Evolutionary conservation across 2,888 invertebrate genomes (phyloP).

Genomic region (Hirtodrosophila cameraria): DNA sequence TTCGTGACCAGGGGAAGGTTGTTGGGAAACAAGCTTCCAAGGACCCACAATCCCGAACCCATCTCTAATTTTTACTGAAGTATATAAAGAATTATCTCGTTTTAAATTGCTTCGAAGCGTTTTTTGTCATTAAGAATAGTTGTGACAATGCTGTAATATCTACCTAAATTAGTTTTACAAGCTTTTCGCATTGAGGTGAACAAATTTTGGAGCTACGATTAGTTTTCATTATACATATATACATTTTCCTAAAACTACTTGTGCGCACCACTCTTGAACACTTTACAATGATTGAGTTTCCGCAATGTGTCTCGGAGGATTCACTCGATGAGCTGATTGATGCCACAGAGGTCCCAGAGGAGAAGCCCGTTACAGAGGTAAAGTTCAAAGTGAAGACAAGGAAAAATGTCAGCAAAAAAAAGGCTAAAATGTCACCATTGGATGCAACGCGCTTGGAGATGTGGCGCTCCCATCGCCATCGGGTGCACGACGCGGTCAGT

Average conservation of each 20-base stretch:
- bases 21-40: too few relatives aligned
- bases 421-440: background rate
- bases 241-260: too few relatives aligned
- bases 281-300: slow-evolving; percentile 22
- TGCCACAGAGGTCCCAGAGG: too few relatives aligned
- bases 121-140: background rate
- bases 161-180: background rate
- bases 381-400: background rate
- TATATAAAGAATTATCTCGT: too few relatives aligned
- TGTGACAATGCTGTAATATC: background rate
- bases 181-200: too few relatives aligned
- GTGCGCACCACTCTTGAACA: background rate
- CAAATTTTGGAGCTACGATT: too few relatives aligned
- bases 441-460: slow-evolving; percentile 4
- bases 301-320: slow-evolving; percentile 24
- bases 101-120: too few relatives aligned
- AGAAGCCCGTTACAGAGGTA: background rate
- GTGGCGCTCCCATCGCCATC: slow-evolving; percentile 57
- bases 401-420: background rate
- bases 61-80: too few relatives aligned
- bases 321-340: background rate
- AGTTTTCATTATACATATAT: background rate
- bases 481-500: slow-evolving; percentile 25
- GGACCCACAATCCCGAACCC: too few relatives aligned
- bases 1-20: too few relatives aligned